These are phyloP conservation scores for Nyctibius grandis DNA, from an alignment of 2,797 vertebrate species.

Conservation along the genomic window DNA sequence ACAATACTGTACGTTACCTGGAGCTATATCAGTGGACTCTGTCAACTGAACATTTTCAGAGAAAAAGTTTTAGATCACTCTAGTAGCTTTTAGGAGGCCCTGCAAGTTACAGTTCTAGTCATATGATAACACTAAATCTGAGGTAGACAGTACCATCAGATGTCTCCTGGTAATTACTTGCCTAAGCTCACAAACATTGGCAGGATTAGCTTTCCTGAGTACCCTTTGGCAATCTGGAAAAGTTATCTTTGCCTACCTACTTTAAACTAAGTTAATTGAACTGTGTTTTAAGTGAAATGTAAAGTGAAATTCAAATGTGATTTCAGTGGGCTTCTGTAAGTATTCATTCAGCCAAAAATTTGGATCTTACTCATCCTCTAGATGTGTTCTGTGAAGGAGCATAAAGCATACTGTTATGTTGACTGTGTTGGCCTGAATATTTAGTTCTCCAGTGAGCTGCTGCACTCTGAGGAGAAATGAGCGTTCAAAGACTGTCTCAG, in stretches of 20 bases:
- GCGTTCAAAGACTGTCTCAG: not conserved
- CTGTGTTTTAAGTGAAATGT: not conserved
- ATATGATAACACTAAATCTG: not conserved
- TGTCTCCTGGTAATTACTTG: not conserved
- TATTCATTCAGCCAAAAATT: not conserved
- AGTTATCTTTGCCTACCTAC: not conserved
- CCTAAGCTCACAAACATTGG: not conserved
- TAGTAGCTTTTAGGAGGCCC: not conserved
- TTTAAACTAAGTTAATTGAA: not conserved
- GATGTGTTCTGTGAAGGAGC: not conserved
- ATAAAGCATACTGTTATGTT: not conserved
- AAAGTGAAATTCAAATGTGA: not conserved
- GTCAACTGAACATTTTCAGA: not conserved
- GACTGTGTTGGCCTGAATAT: not conserved
- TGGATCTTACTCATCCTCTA: not conserved
- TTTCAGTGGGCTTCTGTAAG: not conserved
- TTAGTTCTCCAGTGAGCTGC: not conserved
- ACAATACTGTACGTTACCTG: not conserved
- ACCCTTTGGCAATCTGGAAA: not conserved
- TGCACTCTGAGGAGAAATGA: not conserved
- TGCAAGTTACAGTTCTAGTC: not conserved
- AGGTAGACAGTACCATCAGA: not conserved
- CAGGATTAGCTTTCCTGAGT: not conserved
- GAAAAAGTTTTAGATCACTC: not conserved
- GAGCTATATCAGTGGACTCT: not conserved